phyloP scores from a whole-genome alignment of 2,113 vertebrate genomes.

The Neofelis nebulosa region DNA sequence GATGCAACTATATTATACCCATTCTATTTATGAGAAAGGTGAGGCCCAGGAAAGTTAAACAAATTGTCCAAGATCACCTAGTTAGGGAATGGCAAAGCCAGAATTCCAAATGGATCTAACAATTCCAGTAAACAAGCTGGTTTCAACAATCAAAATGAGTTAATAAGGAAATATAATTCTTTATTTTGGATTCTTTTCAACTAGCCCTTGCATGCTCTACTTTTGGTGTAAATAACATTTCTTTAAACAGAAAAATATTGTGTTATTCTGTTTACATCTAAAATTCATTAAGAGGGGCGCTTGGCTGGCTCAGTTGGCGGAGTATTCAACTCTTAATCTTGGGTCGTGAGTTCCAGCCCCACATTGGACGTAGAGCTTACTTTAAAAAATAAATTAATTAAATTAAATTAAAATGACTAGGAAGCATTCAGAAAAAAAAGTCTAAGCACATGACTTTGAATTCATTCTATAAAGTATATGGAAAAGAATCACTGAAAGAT shows the following conservation, averaged over 20 bases:
- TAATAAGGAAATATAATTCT: constrained; percentile 41
- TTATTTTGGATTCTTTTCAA: constrained; percentile 41
- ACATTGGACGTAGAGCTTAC: not conserved
- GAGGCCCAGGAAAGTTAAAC: not conserved
- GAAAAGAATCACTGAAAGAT: not conserved
- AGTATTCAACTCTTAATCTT: not conserved
- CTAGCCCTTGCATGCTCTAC: not conserved
- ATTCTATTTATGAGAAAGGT: not conserved
- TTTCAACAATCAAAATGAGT: constrained; percentile 38
- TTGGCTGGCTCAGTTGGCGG: not conserved
- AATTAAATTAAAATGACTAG: constrained; percentile 51
- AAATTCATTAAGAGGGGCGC: constrained; percentile 48
- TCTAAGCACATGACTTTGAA: constrained; percentile 30
- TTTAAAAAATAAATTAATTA: not conserved
- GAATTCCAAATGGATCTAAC: not conserved
- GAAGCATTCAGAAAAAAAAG: constrained; percentile 16
- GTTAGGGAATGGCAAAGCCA: not conserved
- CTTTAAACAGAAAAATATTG: constrained; percentile 44
- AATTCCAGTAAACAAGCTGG: not conserved
- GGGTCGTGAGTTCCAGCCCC: not conserved
- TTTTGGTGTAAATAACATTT: constrained; percentile 55
- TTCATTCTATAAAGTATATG: not conserved
- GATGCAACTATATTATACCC: not conserved
- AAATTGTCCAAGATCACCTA: not conserved
- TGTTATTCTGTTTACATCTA: constrained; percentile 39